These are phyloP conservation scores for Sebastes minor DNA, from an alignment of 2,797 vertebrate genomes.

Conservation along the genomic window DNA sequence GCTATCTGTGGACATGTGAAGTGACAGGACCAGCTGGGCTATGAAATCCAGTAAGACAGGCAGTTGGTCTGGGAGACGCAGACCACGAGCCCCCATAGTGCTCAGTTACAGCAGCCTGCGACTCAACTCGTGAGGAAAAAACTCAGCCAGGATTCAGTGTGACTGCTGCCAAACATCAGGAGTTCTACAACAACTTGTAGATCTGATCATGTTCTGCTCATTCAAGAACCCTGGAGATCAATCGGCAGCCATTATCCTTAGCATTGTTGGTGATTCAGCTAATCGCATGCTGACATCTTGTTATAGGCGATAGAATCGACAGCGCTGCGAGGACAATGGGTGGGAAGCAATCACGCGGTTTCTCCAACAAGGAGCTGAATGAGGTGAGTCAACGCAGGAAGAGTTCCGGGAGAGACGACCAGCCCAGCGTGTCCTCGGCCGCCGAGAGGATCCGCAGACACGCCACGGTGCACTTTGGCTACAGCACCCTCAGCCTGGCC, in stretches of 20 bases:
- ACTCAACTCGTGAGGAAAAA: constrained; percentile 26
- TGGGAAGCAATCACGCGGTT: constrained; percentile 77
- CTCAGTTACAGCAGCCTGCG: constrained; percentile 46
- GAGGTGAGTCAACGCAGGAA: constrained; percentile 60
- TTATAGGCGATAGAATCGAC: not conserved
- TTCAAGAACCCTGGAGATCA: constrained; percentile 35
- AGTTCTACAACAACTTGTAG: constrained; percentile 8
- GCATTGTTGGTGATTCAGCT: constrained; percentile 13
- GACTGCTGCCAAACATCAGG: constrained; percentile 47
- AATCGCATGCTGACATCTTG: constrained; percentile 29
- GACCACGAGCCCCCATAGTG: constrained; percentile 68
- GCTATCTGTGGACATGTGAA: constrained; percentile 86
- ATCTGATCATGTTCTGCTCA: constrained; percentile 27
- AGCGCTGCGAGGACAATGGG: constrained; percentile 80
- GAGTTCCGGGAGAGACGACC: constrained; percentile 69
- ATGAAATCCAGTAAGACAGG: constrained; percentile 82
- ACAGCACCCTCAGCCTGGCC: constrained; percentile 88
- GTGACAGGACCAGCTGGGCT: constrained; percentile 92
- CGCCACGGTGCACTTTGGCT: constrained; percentile 80
- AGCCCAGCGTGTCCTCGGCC: constrained; percentile 71
- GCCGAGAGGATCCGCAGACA: constrained; percentile 80
- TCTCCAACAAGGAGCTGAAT: constrained; percentile 71
- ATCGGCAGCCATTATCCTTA: constrained; percentile 17
- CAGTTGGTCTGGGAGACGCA: constrained; percentile 78
- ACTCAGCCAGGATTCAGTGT: constrained; percentile 20